Evolutionary conservation across 2,113 vertebrate genomes (phyloP), one percentile per base, ranked within the genome.

Genomic region (Carassius carassius): DNA sequence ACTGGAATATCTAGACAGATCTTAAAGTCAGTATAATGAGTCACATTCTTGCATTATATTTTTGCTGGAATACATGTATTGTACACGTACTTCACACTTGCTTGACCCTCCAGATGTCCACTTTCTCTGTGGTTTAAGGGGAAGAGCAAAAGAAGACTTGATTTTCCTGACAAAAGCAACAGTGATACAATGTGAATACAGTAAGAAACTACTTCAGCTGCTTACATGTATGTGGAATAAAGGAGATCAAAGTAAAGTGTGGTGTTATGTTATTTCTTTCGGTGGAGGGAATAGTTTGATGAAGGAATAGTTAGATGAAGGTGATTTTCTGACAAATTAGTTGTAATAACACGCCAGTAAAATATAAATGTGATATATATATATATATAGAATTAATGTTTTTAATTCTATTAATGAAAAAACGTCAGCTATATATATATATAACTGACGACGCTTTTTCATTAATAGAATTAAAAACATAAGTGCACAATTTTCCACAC

Each of bases 161-260:
- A 29, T 49, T 78, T 19, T 47, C 25, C 9, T 9, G 13, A 49
- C 58, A 54, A 21, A 69, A 77, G 82, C 56, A 29, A 29, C 51
- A 82, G 35, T 11, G 77, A 19, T 14, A 82, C 51, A 44, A 72
- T 73, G 65, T 62, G n/a, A 63, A 60, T 73, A 63, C 32, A 35
- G 65, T 21, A 44, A 73, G 32, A 88, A 37, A n/a, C 65, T 49
- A 41, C 82, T 73, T 82, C 29, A 72, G 77, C 51, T 80, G 54
- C 76, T 75, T 67, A 58, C 35, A 69, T 87, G 84, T 80, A 88
- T 85, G 47, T 83, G 75, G 44, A 89, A 88, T 86, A 89, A 88
- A 89, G 56, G 35, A 37, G 60, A 73, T 81, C 56, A 81, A 83
- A 85, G 74, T n/a, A 13, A 84, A 54, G 17, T 58, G 56, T 67